Percentiles rank a stretch among this genome's conserved stretches.
Evolutionary conservation across 2,113 vertebrate species (phyloP).

Genomic region (Gnathonemus echidnorhynchus): DNA sequence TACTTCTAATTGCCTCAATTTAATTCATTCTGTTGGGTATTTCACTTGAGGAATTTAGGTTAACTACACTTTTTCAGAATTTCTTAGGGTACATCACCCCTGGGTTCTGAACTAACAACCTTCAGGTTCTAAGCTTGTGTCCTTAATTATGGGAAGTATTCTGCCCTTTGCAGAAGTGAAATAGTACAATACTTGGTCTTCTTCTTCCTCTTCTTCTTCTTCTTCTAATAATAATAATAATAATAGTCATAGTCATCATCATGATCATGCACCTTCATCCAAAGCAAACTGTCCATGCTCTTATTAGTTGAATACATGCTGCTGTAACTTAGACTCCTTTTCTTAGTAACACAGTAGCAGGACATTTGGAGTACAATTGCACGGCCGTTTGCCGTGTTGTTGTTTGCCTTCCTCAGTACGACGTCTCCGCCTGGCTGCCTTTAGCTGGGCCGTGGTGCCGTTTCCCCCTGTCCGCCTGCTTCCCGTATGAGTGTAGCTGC

Average conservation of each 20-base stretch:
- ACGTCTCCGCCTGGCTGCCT: neutral
- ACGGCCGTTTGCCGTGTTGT: neutral
- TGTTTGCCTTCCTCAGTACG: neutral
- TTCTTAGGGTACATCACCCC: neutral
- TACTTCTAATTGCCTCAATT: neutral
- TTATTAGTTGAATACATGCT: neutral
- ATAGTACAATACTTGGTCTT: neutral
- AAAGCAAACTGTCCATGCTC: neutral
- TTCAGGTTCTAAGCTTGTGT: neutral
- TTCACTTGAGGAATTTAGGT: neutral
- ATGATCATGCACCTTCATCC: neutral
- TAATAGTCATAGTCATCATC: neutral
- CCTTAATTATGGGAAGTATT: neutral
- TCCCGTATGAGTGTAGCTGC: conserved; percentile 32
- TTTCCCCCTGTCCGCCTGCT: conserved; percentile 53
- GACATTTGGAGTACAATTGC: neutral
- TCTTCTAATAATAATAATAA: neutral
- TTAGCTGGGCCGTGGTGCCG: neutral
- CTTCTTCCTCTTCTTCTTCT: neutral
- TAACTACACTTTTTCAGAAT: neutral
- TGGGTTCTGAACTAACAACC: neutral
- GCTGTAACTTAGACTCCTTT: neutral
- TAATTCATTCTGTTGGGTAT: neutral
- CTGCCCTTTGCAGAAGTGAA: neutral
- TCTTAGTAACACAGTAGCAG: neutral